Evolutionary conservation across 2,113 vertebrate species (phyloP).

Genomic region (Nicator chloris): DNA sequence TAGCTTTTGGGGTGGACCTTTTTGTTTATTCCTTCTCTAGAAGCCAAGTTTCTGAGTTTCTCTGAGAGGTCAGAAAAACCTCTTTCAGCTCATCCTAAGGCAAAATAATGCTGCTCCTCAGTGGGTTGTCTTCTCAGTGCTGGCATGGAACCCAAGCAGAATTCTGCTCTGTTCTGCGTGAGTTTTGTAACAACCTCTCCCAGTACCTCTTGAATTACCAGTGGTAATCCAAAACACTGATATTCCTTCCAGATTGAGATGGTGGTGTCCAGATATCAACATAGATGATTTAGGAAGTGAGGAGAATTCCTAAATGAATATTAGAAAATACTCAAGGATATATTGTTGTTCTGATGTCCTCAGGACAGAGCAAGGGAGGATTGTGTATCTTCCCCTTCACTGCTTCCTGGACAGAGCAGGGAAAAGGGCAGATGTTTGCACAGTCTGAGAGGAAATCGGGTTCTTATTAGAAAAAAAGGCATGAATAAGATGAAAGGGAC

Average conservation of each 20-base stretch:
- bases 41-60: neutral
- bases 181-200: neutral
- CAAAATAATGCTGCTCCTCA: neutral
- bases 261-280: neutral
- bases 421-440: neutral
- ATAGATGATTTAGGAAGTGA: neutral
- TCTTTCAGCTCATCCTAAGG: neutral
- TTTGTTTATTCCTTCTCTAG: neutral
- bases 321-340: neutral
- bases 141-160: neutral
- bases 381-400: neutral
- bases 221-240: neutral
- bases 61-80: neutral
- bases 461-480: neutral
- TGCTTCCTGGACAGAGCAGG: neutral
- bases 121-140: neutral
- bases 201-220: neutral
- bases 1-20: neutral
- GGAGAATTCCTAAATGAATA: neutral
- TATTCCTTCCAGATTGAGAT: neutral
- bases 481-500: neutral
- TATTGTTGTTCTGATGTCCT: neutral
- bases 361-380: rapidly evolving
- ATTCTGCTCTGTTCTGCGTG: neutral
- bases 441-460: neutral